Evolutionary conservation across 2,113 vertebrate genomes (phyloP).

Genomic region (Rafetus swinhoei): DNA sequence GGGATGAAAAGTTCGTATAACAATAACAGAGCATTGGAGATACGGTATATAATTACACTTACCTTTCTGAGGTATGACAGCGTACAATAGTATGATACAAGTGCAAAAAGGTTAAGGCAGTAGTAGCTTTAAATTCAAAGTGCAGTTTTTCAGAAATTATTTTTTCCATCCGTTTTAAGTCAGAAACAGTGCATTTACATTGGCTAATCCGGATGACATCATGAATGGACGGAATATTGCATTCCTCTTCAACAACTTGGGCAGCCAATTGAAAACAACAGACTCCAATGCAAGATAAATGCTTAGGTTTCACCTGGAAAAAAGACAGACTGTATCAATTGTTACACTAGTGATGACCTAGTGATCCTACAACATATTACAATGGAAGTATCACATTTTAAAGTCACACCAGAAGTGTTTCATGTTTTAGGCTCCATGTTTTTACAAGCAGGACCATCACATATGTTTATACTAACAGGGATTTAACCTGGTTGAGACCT

Average conservation of each 20-base stretch:
- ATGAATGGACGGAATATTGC: conserved; percentile 86
- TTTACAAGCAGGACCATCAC: too few species aligned
- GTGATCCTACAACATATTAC: fast-evolving
- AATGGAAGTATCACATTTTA: neutral
- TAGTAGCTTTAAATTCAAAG: conserved; percentile 95
- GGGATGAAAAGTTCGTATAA: neutral
- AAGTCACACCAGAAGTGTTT: neutral
- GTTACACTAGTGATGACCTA: neutral
- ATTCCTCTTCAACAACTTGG: conserved; percentile 89
- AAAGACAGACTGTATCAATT: fast-evolving
- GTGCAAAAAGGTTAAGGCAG: conserved; percentile 98
- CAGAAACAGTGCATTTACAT: conserved; percentile 94
- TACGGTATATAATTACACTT: neutral
- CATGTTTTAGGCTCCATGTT: neutral
- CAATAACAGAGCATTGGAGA: fast-evolving
- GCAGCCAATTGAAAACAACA: conserved; percentile 94
- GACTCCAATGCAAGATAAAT: conserved; percentile 95
- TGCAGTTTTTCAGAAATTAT: conserved; percentile 94
- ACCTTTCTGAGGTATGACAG: conserved; percentile 91
- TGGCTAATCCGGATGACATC: conserved; percentile 98
- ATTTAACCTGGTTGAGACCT: fast-evolving
- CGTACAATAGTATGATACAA: conserved; percentile 90
- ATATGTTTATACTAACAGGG: fast-evolving
- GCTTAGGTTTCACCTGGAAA: conserved; percentile 92
- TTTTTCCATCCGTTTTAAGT: conserved; percentile 95